A percentile compares a stretch with the other conserved stretches of the same genome.
phyloP scores from a whole-genome alignment of 2,797 vertebrate genomes.

The Pempheris klunzingeri region DNA sequence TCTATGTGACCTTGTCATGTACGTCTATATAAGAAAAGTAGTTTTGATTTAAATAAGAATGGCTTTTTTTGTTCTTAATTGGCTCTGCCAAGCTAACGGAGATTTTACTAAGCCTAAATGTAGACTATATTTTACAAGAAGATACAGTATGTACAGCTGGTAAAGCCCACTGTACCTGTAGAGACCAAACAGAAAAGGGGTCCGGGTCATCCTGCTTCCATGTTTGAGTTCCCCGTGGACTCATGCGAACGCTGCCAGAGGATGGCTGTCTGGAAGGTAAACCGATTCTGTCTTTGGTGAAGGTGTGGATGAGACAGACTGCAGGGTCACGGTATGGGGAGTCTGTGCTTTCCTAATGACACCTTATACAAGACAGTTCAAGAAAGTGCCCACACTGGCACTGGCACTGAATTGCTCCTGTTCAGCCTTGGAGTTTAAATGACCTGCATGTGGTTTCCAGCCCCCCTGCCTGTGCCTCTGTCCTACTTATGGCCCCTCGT shows the following conservation, averaged over 20 bases:
- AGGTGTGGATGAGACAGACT: constrained; percentile 74
- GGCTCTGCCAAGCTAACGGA: constrained; percentile 6
- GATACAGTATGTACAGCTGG: constrained; percentile 32
- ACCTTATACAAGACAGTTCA: constrained; percentile 80
- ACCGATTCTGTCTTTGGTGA: constrained; percentile 67
- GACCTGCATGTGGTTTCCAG: constrained; percentile 88
- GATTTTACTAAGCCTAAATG: constrained; percentile 32
- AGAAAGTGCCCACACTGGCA: constrained; percentile 76
- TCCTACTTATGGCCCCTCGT: constrained; percentile 84
- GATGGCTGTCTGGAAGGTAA: constrained; percentile 77
- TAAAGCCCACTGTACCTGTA: constrained; percentile 46
- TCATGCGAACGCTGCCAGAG: constrained; percentile 70
- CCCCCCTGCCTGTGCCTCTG: constrained; percentile 82
- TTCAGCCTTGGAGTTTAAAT: constrained; percentile 93
- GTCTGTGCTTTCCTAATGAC: constrained; percentile 75
- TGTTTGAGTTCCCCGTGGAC: constrained; percentile 66
- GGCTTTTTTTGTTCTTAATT: constrained; percentile 3
- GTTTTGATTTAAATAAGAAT: constrained; percentile 1
- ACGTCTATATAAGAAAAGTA: constrained; percentile 4
- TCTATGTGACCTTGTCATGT: constrained; percentile 22
- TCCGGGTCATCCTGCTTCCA: constrained; percentile 54
- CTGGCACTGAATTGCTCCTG: constrained; percentile 84
- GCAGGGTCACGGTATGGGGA: constrained; percentile 72
- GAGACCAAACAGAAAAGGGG: constrained; percentile 47
- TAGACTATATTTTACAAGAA: constrained; percentile 28